Conservation (phyloP, 1,140 invertebrate genomes). For the Littorina saxatilis region DNA sequence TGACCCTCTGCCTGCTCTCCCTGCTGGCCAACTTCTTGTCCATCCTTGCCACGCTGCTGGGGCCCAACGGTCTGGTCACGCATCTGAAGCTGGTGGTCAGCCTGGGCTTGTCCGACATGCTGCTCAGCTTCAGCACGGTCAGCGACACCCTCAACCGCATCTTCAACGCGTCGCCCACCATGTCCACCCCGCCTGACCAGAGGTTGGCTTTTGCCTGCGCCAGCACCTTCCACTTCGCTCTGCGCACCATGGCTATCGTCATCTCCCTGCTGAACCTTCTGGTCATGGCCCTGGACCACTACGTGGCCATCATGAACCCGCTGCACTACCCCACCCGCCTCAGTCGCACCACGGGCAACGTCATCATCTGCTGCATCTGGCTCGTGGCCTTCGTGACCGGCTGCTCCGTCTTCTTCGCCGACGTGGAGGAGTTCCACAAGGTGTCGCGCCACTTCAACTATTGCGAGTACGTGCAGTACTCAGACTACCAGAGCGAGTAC, state of each 20-base stretch:
- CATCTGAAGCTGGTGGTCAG: conserved; percentile 69
- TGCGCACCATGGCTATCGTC: conserved; percentile 59
- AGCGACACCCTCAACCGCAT: conserved; percentile 56
- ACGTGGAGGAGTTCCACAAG: conserved; percentile 33
- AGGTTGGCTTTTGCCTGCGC: conserved; percentile 52
- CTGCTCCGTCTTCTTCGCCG: conserved; percentile 74
- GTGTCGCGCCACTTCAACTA: conserved; percentile 68
- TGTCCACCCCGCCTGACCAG: conserved; percentile 32
- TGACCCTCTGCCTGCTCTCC: conserved; percentile 54
- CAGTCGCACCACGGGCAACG: conserved; percentile 79
- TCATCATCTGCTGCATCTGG: conserved; percentile 83
- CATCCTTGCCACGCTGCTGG: conserved; percentile 55
- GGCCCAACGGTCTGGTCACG: conserved; percentile 51
- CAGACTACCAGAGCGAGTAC: conserved; percentile 64
- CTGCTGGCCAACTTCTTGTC: conserved; percentile 57
- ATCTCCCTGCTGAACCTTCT: conserved; percentile 82
- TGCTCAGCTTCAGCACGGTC: conserved; percentile 60
- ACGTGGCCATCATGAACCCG: conserved; percentile 90
- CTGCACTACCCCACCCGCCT: conserved; percentile 86
- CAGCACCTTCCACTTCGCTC: conserved; percentile 51
- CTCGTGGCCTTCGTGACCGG: conserved; percentile 77
- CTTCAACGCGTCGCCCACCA: conserved; percentile 44
- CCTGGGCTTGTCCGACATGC: conserved; percentile 61
- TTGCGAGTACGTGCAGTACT: conserved; percentile 75
- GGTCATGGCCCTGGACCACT: conserved; percentile 84